Evolutionary conservation across 1,140 invertebrate species (phyloP), one percentile per base, ranked within the genome.

Genomic region (Cydia amplana): DNA sequence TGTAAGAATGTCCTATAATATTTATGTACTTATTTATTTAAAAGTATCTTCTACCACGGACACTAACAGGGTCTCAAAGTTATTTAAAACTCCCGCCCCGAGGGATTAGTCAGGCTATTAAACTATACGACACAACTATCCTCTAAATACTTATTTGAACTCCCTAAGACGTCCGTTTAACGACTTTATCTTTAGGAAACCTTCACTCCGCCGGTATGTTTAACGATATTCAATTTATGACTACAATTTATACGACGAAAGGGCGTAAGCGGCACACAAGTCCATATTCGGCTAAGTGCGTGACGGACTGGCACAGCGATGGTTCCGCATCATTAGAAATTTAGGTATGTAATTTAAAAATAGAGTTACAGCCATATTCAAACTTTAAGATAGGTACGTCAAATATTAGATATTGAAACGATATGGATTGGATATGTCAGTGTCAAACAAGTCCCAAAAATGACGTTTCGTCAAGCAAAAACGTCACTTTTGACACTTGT

Each of bases 201-300:
- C 87, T 89, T 91, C 87, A 87, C 85, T 77, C 85, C 79, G 83
- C 79, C 77, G 77, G 77, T 82, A 88, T 84, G 87, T 88, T 91
- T 91, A 92, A 92, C 90, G 82, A 92, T 91, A 90, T 90, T 88
- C 85, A 92, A 92, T 92, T 92, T 92, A 92, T 91, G 90, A 87
- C 84, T 74, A 78, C 88, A 88, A 90, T 23, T 20, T 23, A 9
- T n/a, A 23, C 6, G 16, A 28, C 5, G 7, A 36, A 36, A 18
- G 28, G 64, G 6, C 64, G 1, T 67, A 67, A n/a, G 28, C 18
- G 16, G n/a, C 51, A 20, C 51, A 18, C 16, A 55, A 60, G 4
- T 18, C 51, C 20, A 23, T 60, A 60, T 23, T 60, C 20, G 55
- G 18, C 1, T 23, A 60, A 60, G 18, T 23, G 18, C n/a, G 55